These are phyloP conservation scores for Parauchenoglanis ngamensis DNA, from an alignment of 2,797 vertebrate species.

Conservation along the genomic window DNA sequence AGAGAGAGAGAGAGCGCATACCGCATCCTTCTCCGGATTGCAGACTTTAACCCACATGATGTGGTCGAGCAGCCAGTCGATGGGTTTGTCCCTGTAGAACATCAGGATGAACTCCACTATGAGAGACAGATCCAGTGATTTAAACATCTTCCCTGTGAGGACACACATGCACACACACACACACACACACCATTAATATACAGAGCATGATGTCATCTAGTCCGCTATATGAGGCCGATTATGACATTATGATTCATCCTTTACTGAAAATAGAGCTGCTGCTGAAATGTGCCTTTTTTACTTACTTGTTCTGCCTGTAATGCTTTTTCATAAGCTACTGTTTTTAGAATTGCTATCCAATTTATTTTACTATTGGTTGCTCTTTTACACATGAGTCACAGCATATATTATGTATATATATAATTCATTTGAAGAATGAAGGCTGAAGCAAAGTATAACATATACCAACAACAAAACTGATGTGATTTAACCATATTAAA, in stretches of 20 bases:
- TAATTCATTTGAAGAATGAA: neutral
- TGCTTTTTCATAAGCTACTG: neutral
- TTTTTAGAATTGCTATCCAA: neutral
- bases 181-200: slow-evolving; percentile 6
- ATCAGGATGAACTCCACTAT: slow-evolving; percentile 98
- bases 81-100: slow-evolving; percentile 99
- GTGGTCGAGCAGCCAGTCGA: slow-evolving; percentile 98
- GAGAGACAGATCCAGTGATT: slow-evolving; percentile 92
- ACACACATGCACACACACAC: slow-evolving; percentile 2
- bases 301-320: neutral
- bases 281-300: neutral
- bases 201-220: slow-evolving; percentile 14
- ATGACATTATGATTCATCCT: slow-evolving; percentile 20
- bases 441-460: neutral
- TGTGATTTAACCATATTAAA: neutral
- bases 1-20: slow-evolving; percentile 66
- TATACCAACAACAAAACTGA: neutral
- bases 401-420: too few species aligned
- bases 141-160: slow-evolving; percentile 93
- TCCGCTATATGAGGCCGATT: neutral
- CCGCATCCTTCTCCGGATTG: slow-evolving; percentile 97
- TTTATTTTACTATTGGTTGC: neutral
- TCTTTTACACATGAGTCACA: neutral
- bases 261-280: slow-evolving; percentile 27
- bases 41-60: slow-evolving; percentile 99